phyloP scores from a whole-genome alignment of 1,140 invertebrate genomes.

The Drosophila nigrodunni region DNA sequence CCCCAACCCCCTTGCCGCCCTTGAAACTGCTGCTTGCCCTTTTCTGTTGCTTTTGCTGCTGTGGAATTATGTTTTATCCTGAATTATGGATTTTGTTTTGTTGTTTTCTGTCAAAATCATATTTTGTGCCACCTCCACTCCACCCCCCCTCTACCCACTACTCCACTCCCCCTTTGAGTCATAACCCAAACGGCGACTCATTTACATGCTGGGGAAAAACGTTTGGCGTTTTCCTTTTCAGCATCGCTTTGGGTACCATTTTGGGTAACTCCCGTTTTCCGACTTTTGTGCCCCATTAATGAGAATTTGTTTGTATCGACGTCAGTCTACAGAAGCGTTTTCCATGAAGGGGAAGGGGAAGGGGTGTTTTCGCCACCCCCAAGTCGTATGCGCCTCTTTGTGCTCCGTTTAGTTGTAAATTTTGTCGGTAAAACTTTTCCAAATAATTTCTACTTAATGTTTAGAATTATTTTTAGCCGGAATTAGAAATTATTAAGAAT shows the following conservation, averaged over 20 bases:
- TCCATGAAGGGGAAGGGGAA: not conserved
- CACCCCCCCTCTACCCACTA: not conserved
- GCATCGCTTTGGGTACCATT: constrained; percentile 57
- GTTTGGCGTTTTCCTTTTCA: constrained; percentile 40
- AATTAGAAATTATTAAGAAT: constrained; percentile 81
- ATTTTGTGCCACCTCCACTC: constrained; percentile 66
- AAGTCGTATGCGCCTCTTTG: constrained; percentile 6
- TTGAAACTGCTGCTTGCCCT: not conserved
- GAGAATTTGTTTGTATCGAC: constrained; percentile 83
- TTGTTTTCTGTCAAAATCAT: constrained; percentile 85
- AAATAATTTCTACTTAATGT: constrained; percentile 81
- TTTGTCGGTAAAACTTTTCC: constrained; percentile 69
- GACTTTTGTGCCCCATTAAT: constrained; percentile 71
- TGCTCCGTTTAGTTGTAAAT: constrained; percentile 69
- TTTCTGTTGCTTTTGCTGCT: constrained; percentile 51
- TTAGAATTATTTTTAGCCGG: constrained; percentile 79
- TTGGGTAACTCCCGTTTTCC: constrained; percentile 53
- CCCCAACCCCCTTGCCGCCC: not conserved
- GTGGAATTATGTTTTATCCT: constrained; percentile 84
- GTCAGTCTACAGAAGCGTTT: constrained; percentile 47
- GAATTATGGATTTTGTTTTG: constrained; percentile 85
- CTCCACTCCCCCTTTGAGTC: constrained; percentile 13
- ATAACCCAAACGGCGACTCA: constrained; percentile 65
- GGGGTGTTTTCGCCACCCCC: not conserved
- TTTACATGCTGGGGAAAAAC: constrained; percentile 72